phyloP scores from a whole-genome alignment of 2,797 vertebrate species.

The Catharus ustulatus region DNA sequence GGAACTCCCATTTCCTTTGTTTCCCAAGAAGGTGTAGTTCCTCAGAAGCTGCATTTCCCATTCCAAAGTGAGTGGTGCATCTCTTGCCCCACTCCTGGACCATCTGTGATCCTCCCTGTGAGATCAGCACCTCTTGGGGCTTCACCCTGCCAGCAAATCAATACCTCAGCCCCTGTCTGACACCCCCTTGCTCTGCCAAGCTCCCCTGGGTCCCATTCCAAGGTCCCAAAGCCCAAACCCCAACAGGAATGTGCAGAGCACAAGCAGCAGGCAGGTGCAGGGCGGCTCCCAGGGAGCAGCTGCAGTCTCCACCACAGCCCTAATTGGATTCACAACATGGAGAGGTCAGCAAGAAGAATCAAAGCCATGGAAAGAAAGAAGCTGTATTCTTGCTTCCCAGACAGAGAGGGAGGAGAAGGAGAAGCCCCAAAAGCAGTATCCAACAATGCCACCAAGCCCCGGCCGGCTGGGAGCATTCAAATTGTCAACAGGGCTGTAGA shows the following conservation, averaged over 20 bases:
- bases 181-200: not conserved
- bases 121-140: not conserved
- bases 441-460: not conserved
- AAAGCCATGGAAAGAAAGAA: conserved; percentile 68
- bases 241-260: conserved; percentile 17
- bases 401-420: conserved; percentile 16
- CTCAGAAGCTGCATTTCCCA: not conserved
- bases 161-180: rapidly evolving
- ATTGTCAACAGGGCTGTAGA: conserved; percentile 53
- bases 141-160: not conserved
- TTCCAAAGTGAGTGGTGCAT: not conserved
- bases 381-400: conserved; percentile 73
- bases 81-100: not conserved
- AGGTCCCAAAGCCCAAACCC: conserved; percentile 28
- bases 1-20: not conserved
- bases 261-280: conserved; percentile 29
- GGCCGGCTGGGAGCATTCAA: conserved; percentile 47
- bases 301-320: conserved; percentile 46
- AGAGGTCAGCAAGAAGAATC: conserved; percentile 71
- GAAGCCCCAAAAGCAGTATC: not conserved
- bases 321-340: conserved; percentile 73
- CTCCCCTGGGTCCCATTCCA: not conserved
- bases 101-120: not conserved
- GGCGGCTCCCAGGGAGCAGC: conserved; percentile 27
- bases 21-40: not conserved